A percentile compares a stretch with the other conserved stretches of the same genome.
Conservation (phyloP, 2,888 invertebrate species). For the Eumacrocentrus americanus region DNA sequence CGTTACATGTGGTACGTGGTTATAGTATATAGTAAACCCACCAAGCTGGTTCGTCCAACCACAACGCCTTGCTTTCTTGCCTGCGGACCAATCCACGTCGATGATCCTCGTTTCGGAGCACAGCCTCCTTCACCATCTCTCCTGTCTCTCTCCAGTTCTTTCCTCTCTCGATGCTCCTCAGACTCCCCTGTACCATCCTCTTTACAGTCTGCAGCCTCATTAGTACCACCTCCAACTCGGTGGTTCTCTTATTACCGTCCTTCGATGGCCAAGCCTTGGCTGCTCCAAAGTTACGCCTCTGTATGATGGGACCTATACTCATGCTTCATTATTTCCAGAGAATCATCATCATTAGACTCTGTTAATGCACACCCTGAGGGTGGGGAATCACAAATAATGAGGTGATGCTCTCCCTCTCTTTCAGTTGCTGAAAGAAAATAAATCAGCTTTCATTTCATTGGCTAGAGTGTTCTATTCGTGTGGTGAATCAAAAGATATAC, state of each 20-base stretch:
- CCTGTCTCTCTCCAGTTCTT: conserved; percentile 18
- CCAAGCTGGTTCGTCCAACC: conserved; percentile 49
- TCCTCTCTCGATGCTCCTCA: conserved; percentile 19
- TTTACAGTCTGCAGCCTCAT: conserved; percentile 42
- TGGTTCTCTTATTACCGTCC: conserved; percentile 26
- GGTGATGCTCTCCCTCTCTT: too few relatives aligned
- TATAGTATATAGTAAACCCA: conserved; percentile 37
- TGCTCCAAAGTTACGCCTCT: conserved; percentile 47
- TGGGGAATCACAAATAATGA: too few relatives aligned
- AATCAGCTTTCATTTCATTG: too few relatives aligned
- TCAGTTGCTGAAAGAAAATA: too few relatives aligned
- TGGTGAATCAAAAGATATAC: too few relatives aligned
- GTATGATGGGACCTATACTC: conserved; percentile 46
- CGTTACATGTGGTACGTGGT: conserved; percentile 18
- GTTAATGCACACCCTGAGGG: too few relatives aligned
- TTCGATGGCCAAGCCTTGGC: conserved; percentile 25
- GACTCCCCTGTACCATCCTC: conserved; percentile 2
- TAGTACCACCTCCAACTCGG: conserved; percentile 45
- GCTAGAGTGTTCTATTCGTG: too few relatives aligned
- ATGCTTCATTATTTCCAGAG: conserved; percentile 57
- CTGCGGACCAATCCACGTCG: conserved; percentile 51
- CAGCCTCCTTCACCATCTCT: conserved; percentile 45
- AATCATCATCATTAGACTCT: conserved; percentile 49
- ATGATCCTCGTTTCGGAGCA: conserved; percentile 50
- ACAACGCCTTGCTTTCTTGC: conserved; percentile 41